A percentile compares a stretch with the other conserved stretches of the same genome.
Evolutionary conservation across 2,888 invertebrate genomes (phyloP).

Genomic region (Spisula subtruncata): DNA sequence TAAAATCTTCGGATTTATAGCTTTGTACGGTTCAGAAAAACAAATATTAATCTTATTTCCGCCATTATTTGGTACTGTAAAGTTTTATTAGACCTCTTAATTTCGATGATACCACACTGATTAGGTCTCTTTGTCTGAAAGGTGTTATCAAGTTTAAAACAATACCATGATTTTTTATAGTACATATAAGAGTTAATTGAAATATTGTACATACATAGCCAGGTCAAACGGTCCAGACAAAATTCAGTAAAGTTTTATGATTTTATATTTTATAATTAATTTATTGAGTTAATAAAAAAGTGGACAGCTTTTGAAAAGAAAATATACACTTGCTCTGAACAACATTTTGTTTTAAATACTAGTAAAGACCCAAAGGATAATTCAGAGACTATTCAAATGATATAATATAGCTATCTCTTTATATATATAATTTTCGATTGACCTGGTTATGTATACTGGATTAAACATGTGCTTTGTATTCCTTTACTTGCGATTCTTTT

Average conservation of each 20-base stretch:
- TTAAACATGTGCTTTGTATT: constrained; percentile 35
- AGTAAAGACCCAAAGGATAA: background rate
- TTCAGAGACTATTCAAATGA: background rate
- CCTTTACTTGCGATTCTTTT: background rate
- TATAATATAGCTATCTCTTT: background rate
- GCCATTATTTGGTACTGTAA: background rate
- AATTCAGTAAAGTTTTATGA: too few relatives aligned
- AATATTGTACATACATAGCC: constrained; percentile 11
- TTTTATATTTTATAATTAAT: too few relatives aligned
- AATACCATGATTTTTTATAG: background rate
- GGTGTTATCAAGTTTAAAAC: constrained; percentile 5
- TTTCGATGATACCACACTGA: background rate
- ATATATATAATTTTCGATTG: background rate
- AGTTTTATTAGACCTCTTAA: background rate
- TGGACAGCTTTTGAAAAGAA: background rate
- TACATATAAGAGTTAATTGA: background rate
- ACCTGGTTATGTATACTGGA: constrained; percentile 34
- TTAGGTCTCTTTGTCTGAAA: background rate
- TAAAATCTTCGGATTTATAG: constrained; percentile 23
- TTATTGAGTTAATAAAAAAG: too few relatives aligned
- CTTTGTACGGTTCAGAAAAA: constrained; percentile 46
- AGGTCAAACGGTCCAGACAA: background rate
- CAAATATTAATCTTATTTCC: background rate
- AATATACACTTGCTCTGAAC: background rate
- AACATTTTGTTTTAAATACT: too few relatives aligned